Evolutionary conservation across 2,797 vertebrate genomes (phyloP), one percentile per base, ranked within the genome.

Genomic region (Sparidentex hasta): DNA sequence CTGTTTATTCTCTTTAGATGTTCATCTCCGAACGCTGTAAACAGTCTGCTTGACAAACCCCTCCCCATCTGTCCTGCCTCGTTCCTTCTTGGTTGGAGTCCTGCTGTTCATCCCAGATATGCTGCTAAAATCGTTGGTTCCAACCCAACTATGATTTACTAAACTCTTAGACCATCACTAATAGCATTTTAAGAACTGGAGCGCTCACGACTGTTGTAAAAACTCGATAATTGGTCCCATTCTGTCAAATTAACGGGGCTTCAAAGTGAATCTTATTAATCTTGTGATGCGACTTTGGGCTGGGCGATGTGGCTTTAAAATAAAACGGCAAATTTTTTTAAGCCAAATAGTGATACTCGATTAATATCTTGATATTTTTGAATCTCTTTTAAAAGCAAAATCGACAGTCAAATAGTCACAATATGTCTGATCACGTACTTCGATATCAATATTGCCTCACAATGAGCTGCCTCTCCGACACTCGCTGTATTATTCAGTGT

Each of bases 61-160:
- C n/a, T 38, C 5, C 50, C 25, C 2, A 3, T 61, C 27, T 16
- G 41, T 29, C 4, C 11, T 0, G 44, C 43, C 2, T 25, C 11
- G 12, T 55, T 38, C 20, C 6, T 25, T 46, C 21, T 8, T 17
- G 3, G 7, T 16, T 4, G 6, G 18, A 17, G n/a, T 55, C 23
- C 23, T 11, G 48, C 43, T 47, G 21, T 44, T 75, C 0, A 16
- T 44, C n/a, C 23, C 23, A 47, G 66, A 57, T 27, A 25, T 3
- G 46, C 21, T 11, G 48, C 59, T 73, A 11, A 61, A 68, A 44
- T 27, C 18, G 6, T 44, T 14, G 29, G 27, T 43, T 46, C 11
- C 55, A 59, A 29, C 43, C 41, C 50, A 56, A 4, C 21, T 51
- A 17, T 57, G 33, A 74, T 64, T 64, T 44, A 43, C n/a, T 47